Evolutionary conservation across 2,888 invertebrate genomes (phyloP).

Genomic region (Prosapia bicincta): DNA sequence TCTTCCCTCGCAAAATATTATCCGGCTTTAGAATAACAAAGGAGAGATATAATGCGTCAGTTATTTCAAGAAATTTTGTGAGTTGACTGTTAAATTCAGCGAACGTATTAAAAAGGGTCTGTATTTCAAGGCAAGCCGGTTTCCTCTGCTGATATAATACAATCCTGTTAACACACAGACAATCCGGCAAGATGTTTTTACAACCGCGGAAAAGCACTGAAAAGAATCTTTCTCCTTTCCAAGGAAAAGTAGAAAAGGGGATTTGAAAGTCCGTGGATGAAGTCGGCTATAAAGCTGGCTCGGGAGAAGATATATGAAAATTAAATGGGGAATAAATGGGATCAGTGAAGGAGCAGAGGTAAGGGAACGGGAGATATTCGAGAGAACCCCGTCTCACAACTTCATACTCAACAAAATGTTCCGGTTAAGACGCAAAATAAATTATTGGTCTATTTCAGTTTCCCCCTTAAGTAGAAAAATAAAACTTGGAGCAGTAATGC

Average conservation of each 20-base stretch:
- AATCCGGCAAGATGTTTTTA: background rate
- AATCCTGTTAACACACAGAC: background rate
- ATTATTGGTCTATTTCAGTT: background rate
- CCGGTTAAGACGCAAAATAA: background rate
- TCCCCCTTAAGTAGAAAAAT: slow-evolving; percentile 2
- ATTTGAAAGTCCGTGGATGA: slow-evolving; percentile 23
- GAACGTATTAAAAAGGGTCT: background rate
- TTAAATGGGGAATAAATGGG: slow-evolving; percentile 27
- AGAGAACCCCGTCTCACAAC: background rate
- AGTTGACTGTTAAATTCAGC: no score
- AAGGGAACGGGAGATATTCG: background rate
- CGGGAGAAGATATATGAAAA: slow-evolving; percentile 26
- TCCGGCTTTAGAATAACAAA: no score
- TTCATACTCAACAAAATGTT: background rate
- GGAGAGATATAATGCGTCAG: no score
- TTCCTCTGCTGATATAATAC: background rate
- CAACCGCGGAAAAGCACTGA: background rate
- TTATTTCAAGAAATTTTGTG: no score
- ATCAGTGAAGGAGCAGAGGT: slow-evolving; percentile 9
- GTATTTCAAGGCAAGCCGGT: background rate
- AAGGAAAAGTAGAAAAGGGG: slow-evolving; percentile 26
- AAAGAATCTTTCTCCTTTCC: background rate
- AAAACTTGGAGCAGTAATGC: background rate
- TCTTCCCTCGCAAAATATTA: no score
- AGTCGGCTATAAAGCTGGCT: slow-evolving; percentile 23